Evolutionary conservation across 2,797 vertebrate genomes (phyloP).

Genomic region (Spea hammondii): DNA sequence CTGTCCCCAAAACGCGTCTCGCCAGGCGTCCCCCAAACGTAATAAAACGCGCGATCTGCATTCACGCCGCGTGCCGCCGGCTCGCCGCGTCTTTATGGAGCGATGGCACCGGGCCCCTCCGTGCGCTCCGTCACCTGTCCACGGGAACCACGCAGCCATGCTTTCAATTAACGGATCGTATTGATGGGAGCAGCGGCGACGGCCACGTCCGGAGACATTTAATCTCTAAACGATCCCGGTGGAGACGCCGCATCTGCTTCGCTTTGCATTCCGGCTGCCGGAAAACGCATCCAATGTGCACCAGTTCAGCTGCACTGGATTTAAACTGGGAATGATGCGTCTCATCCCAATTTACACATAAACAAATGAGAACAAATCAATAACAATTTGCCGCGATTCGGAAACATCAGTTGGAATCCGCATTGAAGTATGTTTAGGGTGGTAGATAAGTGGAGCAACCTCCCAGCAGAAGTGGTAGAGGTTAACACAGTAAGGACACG

Average conservation of each 20-base stretch:
- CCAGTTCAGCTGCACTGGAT: no score
- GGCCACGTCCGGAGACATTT: slow-evolving; percentile 1
- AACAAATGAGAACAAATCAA: no score
- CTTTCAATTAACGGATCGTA: slow-evolving; percentile 35
- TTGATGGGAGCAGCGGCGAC: slow-evolving; percentile 8
- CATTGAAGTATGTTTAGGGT: no score
- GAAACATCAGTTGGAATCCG: no score
- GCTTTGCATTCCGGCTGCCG: neutral
- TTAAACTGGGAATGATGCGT: no score
- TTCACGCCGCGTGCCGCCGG: neutral
- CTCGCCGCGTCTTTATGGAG: neutral
- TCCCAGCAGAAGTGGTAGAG: no score
- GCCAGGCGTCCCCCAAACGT: slow-evolving; percentile 48
- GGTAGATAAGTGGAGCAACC: no score
- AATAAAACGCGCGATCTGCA: slow-evolving; percentile 47
- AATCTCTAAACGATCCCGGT: slow-evolving; percentile 9
- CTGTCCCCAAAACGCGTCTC: slow-evolving; percentile 57
- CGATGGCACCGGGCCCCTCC: neutral
- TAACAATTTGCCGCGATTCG: no score
- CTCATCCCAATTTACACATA: no score
- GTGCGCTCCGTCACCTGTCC: slow-evolving; percentile 24
- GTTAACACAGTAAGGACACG: no score
- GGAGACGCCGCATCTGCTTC: slow-evolving; percentile 12
- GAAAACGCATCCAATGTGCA: no score
- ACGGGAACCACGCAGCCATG: neutral